A percentile compares a stretch with the other conserved stretches of the same genome.
Evolutionary conservation across 1,140 invertebrate species (phyloP).

Genomic region (Calephelis virginiensis): DNA sequence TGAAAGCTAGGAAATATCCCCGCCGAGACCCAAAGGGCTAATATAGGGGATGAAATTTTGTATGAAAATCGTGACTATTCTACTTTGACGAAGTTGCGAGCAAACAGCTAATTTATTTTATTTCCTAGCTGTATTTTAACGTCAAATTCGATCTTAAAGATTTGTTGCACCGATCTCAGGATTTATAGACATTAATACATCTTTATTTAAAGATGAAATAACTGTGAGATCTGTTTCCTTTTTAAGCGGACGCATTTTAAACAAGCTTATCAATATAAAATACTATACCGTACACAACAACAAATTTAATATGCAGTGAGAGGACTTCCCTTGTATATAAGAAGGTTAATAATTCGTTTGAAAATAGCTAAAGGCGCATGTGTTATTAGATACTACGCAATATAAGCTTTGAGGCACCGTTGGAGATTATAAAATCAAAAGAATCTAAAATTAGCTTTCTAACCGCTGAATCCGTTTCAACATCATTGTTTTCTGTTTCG

Average conservation of each 20-base stretch:
- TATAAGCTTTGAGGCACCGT: not conserved
- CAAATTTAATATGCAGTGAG: not conserved
- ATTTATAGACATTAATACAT: too few species aligned
- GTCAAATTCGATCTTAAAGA: too few species aligned
- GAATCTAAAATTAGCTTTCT: constrained; percentile 11
- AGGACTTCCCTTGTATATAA: not conserved
- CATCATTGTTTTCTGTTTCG: not conserved
- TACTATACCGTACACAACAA: not conserved
- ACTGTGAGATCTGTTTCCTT: not conserved
- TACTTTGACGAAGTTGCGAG: too few species aligned
- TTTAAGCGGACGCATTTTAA: not conserved
- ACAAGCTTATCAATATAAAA: not conserved
- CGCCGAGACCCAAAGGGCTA: too few species aligned
- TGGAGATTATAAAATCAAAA: constrained; percentile 9
- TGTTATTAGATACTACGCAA: constrained; percentile 13
- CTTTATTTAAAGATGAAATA: too few species aligned
- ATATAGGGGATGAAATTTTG: too few species aligned
- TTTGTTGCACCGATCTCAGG: too few species aligned
- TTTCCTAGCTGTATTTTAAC: too few species aligned
- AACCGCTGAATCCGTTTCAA: not conserved
- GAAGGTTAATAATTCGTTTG: constrained; percentile 8
- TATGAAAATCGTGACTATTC: too few species aligned
- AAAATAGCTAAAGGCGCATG: not conserved
- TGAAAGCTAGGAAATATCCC: too few species aligned
- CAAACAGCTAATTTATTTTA: too few species aligned